Percentiles rank a stretch among this genome's conserved stretches.
Conservation (phyloP, 2,797 vertebrate species). For the Falco columbarius region DNA sequence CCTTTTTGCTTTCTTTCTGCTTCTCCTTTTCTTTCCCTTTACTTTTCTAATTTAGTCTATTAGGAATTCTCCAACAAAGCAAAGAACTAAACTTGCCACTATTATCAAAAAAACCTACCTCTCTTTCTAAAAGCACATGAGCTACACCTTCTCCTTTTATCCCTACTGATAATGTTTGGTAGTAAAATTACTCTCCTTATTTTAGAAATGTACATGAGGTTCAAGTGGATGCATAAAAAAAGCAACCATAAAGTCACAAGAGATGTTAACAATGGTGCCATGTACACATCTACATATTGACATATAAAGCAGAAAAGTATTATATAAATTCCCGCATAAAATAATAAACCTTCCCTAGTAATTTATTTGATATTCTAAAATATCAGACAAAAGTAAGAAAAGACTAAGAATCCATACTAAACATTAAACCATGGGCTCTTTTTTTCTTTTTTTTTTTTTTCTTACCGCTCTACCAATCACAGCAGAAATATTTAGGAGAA, state of each 20-base stretch:
- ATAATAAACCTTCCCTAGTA: background rate
- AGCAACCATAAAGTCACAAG: background rate
- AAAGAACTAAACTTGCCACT: background rate
- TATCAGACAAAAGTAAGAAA: background rate
- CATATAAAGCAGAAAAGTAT: background rate
- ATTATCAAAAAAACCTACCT: background rate
- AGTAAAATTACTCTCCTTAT: background rate
- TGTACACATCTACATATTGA: background rate
- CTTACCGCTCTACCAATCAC: background rate
- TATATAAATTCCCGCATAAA: background rate
- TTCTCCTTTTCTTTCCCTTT: background rate
- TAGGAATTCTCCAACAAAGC: background rate
- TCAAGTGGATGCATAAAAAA: background rate
- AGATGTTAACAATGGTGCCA: background rate
- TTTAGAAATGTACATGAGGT: background rate
- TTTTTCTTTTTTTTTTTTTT: background rate
- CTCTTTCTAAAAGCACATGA: background rate
- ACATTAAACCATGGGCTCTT: background rate
- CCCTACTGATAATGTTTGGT: background rate
- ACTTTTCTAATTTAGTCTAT: background rate
- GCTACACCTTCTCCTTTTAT: background rate
- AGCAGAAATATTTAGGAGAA: background rate
- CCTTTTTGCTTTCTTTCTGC: background rate
- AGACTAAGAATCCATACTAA: background rate
- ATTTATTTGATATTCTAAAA: conserved; percentile 19